A percentile compares a stretch with the other conserved stretches of the same genome.
phyloP scores from a whole-genome alignment of 2,113 vertebrate genomes.

The Corynorhinus townsendii region DNA sequence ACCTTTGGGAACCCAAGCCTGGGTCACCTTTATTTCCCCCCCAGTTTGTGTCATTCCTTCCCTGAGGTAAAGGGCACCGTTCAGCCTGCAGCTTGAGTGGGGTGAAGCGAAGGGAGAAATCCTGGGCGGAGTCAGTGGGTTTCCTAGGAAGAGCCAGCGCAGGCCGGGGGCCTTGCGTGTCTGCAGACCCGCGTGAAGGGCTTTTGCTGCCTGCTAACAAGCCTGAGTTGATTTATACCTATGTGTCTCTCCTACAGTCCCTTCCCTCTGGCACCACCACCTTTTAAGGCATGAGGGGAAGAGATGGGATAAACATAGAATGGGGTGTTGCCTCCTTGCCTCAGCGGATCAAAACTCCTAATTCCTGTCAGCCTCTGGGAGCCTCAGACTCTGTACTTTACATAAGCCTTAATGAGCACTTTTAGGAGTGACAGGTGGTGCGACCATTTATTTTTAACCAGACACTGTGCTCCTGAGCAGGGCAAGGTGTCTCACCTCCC shows the following conservation, averaged over 20 bases:
- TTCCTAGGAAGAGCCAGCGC: not conserved
- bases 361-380: not conserved
- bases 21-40: not conserved
- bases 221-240: not conserved
- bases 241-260: not conserved
- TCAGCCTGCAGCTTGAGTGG: not conserved
- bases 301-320: not conserved
- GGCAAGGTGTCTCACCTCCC: not conserved
- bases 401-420: not conserved
- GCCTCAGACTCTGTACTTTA: not conserved
- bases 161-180: not conserved
- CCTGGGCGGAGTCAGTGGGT: fast-evolving
- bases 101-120: not conserved
- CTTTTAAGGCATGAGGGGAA: not conserved
- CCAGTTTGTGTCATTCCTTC: not conserved
- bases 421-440: not conserved
- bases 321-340: not conserved
- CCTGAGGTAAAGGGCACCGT: not conserved
- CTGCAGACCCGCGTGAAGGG: not conserved
- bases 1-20: not conserved
- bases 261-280: not conserved
- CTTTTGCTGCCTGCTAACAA: not conserved
- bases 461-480: not conserved
- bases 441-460: slow-evolving; percentile 7
- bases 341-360: not conserved